Evolutionary conservation across 2,113 vertebrate genomes (phyloP).

Genomic region (Collichthys lucidus): DNA sequence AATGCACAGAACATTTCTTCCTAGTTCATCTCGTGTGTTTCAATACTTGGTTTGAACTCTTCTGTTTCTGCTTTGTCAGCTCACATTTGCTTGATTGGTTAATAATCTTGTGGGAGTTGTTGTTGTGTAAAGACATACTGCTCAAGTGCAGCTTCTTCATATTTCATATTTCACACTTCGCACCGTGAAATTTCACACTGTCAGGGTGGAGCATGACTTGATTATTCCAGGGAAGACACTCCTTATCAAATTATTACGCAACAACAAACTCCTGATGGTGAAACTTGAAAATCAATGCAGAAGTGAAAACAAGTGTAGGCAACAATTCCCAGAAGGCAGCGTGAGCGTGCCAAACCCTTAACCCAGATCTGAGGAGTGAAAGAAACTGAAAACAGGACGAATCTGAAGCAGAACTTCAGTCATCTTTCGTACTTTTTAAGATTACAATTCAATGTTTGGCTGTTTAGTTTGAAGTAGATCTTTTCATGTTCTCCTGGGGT

Average conservation of each 20-base stretch:
- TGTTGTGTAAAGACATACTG: background rate
- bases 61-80: background rate
- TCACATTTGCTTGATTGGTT: background rate
- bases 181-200: background rate
- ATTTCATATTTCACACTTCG: background rate
- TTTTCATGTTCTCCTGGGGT: background rate
- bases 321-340: background rate
- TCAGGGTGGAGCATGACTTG: background rate
- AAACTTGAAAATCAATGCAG: conserved; percentile 1
- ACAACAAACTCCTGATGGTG: background rate
- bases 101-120: background rate
- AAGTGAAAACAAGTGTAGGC: conserved; percentile 26
- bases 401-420: background rate
- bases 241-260: background rate
- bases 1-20: background rate
- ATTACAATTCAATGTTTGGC: background rate
- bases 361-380: background rate
- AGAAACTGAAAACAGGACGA: background rate
- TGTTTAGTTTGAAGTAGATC: background rate
- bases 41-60: background rate
- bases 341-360: background rate
- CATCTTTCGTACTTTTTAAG: rapidly evolving
- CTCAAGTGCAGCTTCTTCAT: background rate
- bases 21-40: background rate
- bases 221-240: background rate